Evolutionary conservation across 2,113 vertebrate genomes (phyloP).

Genomic region (Gasterosteus aculeatus): DNA sequence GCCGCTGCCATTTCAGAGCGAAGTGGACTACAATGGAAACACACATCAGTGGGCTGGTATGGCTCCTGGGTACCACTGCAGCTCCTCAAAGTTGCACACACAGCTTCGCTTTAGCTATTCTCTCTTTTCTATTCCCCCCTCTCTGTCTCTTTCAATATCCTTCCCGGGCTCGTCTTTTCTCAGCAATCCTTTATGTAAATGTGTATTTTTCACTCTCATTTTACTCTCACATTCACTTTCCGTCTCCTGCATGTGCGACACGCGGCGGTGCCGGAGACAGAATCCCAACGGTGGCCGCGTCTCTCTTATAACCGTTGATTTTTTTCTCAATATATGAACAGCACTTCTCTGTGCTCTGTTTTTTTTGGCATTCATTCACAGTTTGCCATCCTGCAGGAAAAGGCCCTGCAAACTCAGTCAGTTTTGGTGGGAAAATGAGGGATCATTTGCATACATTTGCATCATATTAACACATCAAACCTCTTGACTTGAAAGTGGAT

Average conservation of each 20-base stretch:
- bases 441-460: conserved; percentile 78
- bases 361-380: conserved; percentile 39
- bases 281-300: background rate
- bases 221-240: background rate
- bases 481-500: conserved; percentile 73
- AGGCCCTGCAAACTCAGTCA: conserved; percentile 38
- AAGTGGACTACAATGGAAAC: conserved; percentile 51
- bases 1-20: conserved; percentile 45
- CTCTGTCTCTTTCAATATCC: conserved; percentile 21
- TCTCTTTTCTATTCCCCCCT: conserved; percentile 25
- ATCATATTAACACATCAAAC: conserved; percentile 81
- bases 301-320: background rate
- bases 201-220: conserved; percentile 9
- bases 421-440: conserved; percentile 54
- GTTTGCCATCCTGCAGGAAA: conserved; percentile 40
- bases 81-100: conserved; percentile 50
- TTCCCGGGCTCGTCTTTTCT: conserved; percentile 5
- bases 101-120: conserved; percentile 42
- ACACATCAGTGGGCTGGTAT: conserved; percentile 47
- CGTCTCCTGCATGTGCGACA: background rate
- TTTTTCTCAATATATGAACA: background rate
- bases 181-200: conserved; percentile 49
- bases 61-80: conserved; percentile 52
- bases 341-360: background rate
- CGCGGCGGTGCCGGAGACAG: background rate